A percentile compares a stretch with the other conserved stretches of the same genome.
Conservation (phyloP, 1,140 invertebrate species). For the Drosophila auraria region DNA sequence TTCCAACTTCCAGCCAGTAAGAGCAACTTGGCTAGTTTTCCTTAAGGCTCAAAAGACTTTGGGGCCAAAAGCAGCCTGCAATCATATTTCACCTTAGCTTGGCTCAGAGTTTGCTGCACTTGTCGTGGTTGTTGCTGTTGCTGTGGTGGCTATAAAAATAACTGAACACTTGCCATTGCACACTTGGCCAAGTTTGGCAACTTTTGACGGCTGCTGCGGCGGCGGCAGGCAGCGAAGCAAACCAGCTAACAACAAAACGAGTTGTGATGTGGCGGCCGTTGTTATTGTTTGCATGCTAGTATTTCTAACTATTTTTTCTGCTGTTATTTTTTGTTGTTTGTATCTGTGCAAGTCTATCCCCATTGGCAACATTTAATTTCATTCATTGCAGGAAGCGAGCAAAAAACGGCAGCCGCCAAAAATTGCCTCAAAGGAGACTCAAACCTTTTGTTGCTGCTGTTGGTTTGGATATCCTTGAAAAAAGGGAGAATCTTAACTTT, state of each 20-base stretch:
- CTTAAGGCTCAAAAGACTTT: conserved; percentile 42
- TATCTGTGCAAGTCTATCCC: conserved; percentile 25
- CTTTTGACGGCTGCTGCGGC: conserved; percentile 67
- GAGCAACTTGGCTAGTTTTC: conserved; percentile 42
- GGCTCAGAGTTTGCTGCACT: conserved; percentile 60
- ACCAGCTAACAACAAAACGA: conserved; percentile 59
- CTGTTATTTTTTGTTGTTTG: conserved; percentile 6
- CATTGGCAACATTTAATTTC: conserved; percentile 77
- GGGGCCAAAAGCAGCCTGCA: conserved; percentile 52
- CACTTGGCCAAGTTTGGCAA: conserved; percentile 82
- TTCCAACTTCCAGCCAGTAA: conserved; percentile 15
- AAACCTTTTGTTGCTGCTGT: conserved; percentile 37
- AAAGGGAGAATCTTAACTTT: background rate
- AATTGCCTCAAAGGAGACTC: conserved; percentile 50
- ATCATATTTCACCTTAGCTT: conserved; percentile 76
- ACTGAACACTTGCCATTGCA: conserved; percentile 79
- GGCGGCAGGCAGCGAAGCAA: conserved; percentile 25
- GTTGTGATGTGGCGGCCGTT: conserved; percentile 53
- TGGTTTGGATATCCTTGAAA: background rate
- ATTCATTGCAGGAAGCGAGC: conserved; percentile 63
- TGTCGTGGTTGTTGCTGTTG: conserved; percentile 54
- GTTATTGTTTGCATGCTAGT: conserved; percentile 48
- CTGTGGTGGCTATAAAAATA: conserved; percentile 70
- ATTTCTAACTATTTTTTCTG: conserved; percentile 51
- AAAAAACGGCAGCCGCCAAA: conserved; percentile 60